Percentiles rank a stretch among this genome's conserved stretches.
phyloP scores from a whole-genome alignment of 2,797 vertebrate genomes.

The Amblyopsis hoosieri region DNA sequence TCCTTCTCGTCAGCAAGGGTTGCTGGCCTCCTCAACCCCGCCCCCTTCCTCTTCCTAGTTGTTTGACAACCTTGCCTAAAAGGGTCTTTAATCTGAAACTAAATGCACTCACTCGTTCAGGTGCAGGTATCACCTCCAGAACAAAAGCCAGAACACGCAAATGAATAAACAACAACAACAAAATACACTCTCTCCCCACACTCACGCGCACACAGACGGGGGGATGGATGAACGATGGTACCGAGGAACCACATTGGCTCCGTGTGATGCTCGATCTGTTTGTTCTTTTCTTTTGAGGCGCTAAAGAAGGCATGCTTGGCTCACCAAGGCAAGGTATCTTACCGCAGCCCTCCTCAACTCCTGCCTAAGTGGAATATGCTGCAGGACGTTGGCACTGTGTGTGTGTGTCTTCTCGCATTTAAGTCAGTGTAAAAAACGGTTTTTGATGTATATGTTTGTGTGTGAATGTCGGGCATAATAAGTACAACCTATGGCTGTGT shows the following conservation, averaged over 20 bases:
- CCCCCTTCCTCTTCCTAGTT: conserved; percentile 55
- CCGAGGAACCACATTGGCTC: conserved; percentile 76
- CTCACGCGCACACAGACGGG: conserved; percentile 36
- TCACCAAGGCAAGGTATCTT: conserved; percentile 1
- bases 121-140: conserved; percentile 29
- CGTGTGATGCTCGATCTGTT: conserved; percentile 75
- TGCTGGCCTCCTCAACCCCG: conserved; percentile 56
- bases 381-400: conserved; percentile 4
- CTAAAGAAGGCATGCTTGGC: conserved; percentile 66
- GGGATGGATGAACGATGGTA: conserved; percentile 71
- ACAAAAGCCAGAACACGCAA: conserved; percentile 70
- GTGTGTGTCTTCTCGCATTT: conserved; percentile 3
- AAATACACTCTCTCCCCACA: conserved; percentile 43
- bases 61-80: conserved; percentile 64
- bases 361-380: conserved; percentile 34
- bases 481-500: conserved; percentile 19
- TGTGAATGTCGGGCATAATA: neutral
- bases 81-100: conserved; percentile 79
- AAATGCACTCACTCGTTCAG: conserved; percentile 74
- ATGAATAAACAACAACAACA: conserved; percentile 67
- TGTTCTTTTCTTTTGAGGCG: conserved; percentile 64
- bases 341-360: conserved; percentile 42
- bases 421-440: neutral
- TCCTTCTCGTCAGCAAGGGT: conserved; percentile 68
- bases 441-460: neutral